Base-by-base conservation (phyloP, 2,113 vertebrate species). In the Mystacornis crossleyi region DNA sequence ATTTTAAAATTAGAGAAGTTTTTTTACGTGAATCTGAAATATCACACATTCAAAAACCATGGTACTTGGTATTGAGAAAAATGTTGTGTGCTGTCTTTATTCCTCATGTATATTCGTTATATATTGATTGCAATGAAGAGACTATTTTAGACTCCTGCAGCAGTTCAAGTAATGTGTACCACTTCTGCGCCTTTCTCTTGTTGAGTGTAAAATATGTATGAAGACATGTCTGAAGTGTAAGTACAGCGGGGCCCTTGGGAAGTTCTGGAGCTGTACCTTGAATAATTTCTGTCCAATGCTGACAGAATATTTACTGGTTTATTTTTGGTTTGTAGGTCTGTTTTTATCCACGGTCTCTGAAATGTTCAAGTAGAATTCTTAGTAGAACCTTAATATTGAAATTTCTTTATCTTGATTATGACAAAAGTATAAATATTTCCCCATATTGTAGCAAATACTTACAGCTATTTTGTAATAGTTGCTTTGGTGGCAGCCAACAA, bases 191-290 rank as follows among this genome's bases (percentile, higher is more conserved):
- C 90, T 88, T 79, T 72, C 79, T 95, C 26, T 85, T 81, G 79
- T 86, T 91, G 58, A n/a, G 33, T 82, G 47, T 96, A 95, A 97
- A 96, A 96, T 96, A 94, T 93, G 78, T 29, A 87, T 93, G 81
- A 96, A 69, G 66, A 80, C 38, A 55, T 81, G 53, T 88, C 85
- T 96, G 90, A 96, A 93, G 51, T 83, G 38, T 83, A 94, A 88
- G 78, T 73, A 90, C 79, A 77, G 79, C 0, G 0, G 20, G 36
- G 25, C 90, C 71, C 71, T 90, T 65, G 90, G 81, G 79, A 90
- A 72, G 34, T 62, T 93, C 62, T 88, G 50, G 60, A 91, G 71
- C 33, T 73, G 24, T 86, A 83, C 26, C 62, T 87, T 91, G 42
- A 77, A 58, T 79, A 85, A 61, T 80, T 96, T 90, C 40, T 42